phyloP scores from a whole-genome alignment of 2,113 vertebrate species.

The Toxostoma redivivum region DNA sequence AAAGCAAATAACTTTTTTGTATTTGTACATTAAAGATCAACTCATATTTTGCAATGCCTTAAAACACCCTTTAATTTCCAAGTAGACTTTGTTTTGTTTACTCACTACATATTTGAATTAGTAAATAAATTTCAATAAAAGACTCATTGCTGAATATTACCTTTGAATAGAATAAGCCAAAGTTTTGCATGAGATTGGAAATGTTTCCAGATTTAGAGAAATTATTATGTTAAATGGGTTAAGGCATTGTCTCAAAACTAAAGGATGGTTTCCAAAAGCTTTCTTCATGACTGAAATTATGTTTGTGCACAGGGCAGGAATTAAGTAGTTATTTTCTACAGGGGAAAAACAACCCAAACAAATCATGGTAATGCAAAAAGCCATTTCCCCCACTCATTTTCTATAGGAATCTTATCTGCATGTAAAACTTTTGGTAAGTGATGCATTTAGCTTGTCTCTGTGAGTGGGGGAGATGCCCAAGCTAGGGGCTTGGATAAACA shows the following conservation, averaged over 20 bases:
- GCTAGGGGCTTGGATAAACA: rapidly evolving
- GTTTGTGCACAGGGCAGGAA: background rate
- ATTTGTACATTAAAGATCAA: background rate
- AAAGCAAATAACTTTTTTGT: background rate
- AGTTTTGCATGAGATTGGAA: background rate
- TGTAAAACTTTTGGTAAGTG: background rate
- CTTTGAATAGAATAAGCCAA: background rate
- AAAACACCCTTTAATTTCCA: background rate
- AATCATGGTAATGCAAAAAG: background rate
- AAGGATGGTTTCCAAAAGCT: background rate
- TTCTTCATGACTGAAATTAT: background rate
- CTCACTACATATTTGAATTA: background rate
- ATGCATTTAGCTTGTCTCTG: background rate
- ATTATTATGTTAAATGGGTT: background rate
- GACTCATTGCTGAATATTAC: background rate
- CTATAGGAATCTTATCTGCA: too few relatives aligned
- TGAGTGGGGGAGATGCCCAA: background rate
- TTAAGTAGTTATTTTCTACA: background rate
- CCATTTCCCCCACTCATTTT: background rate
- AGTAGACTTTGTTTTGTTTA: background rate
- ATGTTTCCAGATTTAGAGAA: background rate
- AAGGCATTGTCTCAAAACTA: background rate
- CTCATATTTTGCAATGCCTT: background rate
- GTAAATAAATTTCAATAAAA: background rate
- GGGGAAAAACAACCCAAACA: background rate